Evolutionary conservation across 2,113 vertebrate species (phyloP), one percentile per base, ranked within the genome.

Genomic region (Centrocercus urophasianus): DNA sequence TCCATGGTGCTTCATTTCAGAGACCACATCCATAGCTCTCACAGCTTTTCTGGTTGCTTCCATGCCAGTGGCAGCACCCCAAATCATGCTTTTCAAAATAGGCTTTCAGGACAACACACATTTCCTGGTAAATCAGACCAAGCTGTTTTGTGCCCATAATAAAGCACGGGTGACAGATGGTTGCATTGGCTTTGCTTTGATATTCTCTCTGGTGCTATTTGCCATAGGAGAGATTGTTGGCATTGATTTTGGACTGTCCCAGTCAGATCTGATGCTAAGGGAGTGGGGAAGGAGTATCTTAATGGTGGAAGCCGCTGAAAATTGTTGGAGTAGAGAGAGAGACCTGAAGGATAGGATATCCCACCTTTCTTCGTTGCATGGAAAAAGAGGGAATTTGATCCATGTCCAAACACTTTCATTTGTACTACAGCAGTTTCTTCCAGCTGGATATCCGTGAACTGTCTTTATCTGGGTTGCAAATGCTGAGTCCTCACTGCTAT

Each of bases 1-100:
- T 28, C 2, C 1, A 13, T 54, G 45, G 28, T 21, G 27, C 43
- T 40, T 57, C 21, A 75, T 19, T 6, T 19, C 47, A 64, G 27
- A 48, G 36, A 59, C 25, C 6, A 2, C 3, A 45, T 43, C n/a
- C 1, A 0, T 11, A 63, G 42, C 52, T 3, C 0, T 71, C 42
- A 5, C 3, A 7, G 42, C 20, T 47, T 52, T 66, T 21, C 40
- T 73, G 54, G 15, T 38, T 71, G 13, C 50, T 63, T 63, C 45
- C 17, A 54, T 61, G 38, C 15, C 1, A 2, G 22, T 45, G 59
- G 15, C n/a, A 63, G 7, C n/a, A 47, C 48, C 61, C 34, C 30
- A 86, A 60, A 71, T 22, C 22, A 11, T 13, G 10, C 2, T 77
- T 4, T 60, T 24, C 36, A 43, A 16, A 89, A n/a, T 36, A 78